These are phyloP conservation scores for Erebia ligea DNA, from an alignment of 2,888 invertebrate species.

Conservation along the genomic window DNA sequence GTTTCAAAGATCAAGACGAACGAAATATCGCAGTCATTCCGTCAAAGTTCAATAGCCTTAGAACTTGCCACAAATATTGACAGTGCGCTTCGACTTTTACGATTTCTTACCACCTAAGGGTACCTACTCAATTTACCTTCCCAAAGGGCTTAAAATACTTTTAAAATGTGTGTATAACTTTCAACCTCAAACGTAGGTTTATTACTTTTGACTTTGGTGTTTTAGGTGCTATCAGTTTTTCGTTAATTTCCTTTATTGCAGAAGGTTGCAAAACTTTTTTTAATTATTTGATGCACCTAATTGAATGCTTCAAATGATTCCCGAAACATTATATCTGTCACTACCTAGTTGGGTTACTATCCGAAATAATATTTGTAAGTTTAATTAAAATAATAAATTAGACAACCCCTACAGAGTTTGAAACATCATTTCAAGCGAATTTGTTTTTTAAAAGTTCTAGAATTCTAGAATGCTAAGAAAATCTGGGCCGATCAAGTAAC, in stretches of 20 bases:
- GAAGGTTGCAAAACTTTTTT: background rate
- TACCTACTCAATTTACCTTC: conserved; percentile 14
- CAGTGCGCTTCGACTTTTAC: conserved; percentile 58
- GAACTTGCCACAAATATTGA: conserved; percentile 57
- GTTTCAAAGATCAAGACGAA: conserved; percentile 23
- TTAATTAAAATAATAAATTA: too few species aligned
- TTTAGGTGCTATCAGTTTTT: background rate
- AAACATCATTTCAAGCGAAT: background rate
- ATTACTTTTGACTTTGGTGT: background rate
- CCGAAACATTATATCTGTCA: too few species aligned
- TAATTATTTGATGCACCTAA: background rate
- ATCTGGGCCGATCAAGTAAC: too few species aligned
- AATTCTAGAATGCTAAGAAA: background rate
- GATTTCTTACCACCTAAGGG: conserved; percentile 43
- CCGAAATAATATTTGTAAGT: too few species aligned
- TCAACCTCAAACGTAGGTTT: background rate
- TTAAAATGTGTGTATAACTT: conserved; percentile 10
- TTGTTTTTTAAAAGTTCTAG: background rate
- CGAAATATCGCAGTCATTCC: conserved; percentile 30
- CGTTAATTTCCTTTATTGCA: background rate
- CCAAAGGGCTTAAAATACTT: conserved; percentile 5
- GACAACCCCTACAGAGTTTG: too few species aligned
- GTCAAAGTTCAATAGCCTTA: conserved; percentile 62
- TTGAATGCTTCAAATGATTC: too few species aligned
- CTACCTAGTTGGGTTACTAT: too few species aligned